These are phyloP conservation scores for Drosophila sp. DNA, from an alignment of 1,140 invertebrate genomes.

Conservation along the genomic window DNA sequence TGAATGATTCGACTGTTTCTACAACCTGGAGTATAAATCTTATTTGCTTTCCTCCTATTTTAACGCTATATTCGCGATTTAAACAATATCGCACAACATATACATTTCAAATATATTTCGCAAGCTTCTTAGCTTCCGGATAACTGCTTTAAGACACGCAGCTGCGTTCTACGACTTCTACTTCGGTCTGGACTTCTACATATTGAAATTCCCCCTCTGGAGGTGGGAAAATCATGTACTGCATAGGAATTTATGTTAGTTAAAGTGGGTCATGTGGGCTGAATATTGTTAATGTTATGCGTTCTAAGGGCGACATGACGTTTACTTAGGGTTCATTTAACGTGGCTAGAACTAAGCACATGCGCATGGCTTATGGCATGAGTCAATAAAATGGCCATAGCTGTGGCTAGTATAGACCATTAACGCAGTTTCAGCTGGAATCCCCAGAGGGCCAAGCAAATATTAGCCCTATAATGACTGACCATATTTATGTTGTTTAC, in stretches of 20 bases:
- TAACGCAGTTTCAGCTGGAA: conserved; percentile 4
- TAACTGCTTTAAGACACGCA: conserved; percentile 10
- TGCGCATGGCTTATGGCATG: conserved; percentile 36
- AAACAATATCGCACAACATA: background rate
- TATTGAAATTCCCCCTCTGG: background rate
- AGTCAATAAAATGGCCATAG: conserved; percentile 59
- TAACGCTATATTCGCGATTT: background rate
- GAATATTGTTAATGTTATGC: conserved; percentile 30
- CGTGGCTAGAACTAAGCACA: conserved; percentile 40
- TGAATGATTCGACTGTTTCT: too few species aligned
- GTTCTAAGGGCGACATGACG: conserved; percentile 6
- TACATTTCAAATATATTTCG: background rate
- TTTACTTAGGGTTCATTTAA: conserved; percentile 67
- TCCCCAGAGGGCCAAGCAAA: conserved; percentile 12
- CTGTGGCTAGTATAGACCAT: conserved; percentile 22
- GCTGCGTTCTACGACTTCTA: background rate
- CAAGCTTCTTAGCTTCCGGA: background rate
- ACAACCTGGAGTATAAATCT: too few species aligned
- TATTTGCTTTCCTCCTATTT: too few species aligned
- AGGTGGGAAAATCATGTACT: conserved; percentile 2
- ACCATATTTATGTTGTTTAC: conserved; percentile 4
- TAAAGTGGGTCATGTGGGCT: conserved; percentile 70
- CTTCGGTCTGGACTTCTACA: background rate
- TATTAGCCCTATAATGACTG: conserved; percentile 11
- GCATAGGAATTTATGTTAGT: conserved; percentile 58